These are phyloP conservation scores for Ganaspis sp. DNA, from an alignment of 1,140 invertebrate species.

Conservation along the genomic window DNA sequence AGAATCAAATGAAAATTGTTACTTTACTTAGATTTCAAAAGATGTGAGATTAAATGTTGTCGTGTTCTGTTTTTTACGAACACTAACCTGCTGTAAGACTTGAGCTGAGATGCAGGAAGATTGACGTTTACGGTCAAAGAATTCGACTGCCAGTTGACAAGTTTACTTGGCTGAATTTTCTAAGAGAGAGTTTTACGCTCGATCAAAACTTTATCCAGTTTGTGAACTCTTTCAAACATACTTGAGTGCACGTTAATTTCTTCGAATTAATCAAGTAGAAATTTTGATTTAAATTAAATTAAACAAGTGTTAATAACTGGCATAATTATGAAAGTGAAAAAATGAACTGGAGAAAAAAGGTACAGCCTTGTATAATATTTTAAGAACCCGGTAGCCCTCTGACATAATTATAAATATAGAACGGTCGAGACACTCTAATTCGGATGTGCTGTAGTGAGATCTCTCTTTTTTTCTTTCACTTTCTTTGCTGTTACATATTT, in stretches of 20 bases:
- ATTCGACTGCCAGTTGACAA: constrained; percentile 56
- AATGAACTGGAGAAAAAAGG: constrained; percentile 31
- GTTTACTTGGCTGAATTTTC: constrained; percentile 50
- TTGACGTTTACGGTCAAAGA: constrained; percentile 57
- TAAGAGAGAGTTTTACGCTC: constrained; percentile 39
- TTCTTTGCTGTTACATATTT: constrained; percentile 4
- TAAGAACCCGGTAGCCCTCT: constrained; percentile 52
- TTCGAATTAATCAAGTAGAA: neutral
- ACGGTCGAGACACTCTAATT: constrained; percentile 62
- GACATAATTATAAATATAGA: constrained; percentile 69
- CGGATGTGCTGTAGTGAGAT: constrained; percentile 43
- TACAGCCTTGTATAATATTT: constrained; percentile 54
- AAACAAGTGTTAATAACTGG: neutral
- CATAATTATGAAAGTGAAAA: neutral
- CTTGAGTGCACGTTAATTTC: neutral
- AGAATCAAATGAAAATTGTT: neutral
- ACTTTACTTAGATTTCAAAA: constrained; percentile 1
- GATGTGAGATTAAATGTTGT: constrained; percentile 56
- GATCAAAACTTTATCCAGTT: constrained; percentile 2
- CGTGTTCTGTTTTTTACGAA: neutral
- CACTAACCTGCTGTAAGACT: constrained; percentile 25
- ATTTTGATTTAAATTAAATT: neutral
- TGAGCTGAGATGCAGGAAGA: constrained; percentile 45
- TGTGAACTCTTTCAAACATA: neutral
- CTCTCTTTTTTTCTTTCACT: constrained; percentile 31